These are phyloP conservation scores for Intellagama lesueurii DNA, from an alignment of 2,797 vertebrate genomes.

Conservation along the genomic window DNA sequence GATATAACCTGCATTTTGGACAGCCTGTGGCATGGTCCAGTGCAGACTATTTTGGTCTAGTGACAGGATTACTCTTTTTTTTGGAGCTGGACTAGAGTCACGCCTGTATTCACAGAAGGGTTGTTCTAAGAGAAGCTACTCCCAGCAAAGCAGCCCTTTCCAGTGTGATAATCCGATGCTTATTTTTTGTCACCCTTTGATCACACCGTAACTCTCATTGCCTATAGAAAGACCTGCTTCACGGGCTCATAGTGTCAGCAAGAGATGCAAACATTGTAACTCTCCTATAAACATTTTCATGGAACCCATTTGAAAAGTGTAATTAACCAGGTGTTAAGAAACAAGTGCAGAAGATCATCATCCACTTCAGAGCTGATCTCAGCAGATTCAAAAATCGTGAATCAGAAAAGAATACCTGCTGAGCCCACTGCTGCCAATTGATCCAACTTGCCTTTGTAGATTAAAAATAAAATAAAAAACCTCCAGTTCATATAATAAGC, in stretches of 20 bases:
- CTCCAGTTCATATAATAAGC: constrained; percentile 23
- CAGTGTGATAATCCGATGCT: no score
- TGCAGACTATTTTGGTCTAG: no score
- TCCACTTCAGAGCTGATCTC: background rate
- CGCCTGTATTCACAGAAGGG: no score
- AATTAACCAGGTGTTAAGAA: background rate
- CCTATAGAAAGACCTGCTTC: background rate
- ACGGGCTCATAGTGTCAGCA: background rate
- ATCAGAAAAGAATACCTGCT: background rate
- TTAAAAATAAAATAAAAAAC: background rate
- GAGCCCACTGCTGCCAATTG: constrained; percentile 17
- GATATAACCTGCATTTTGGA: no score
- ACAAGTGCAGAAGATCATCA: background rate
- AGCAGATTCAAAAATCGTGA: background rate
- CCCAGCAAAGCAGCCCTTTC: no score
- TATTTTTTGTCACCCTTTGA: no score
- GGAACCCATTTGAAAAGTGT: background rate
- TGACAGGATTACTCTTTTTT: no score
- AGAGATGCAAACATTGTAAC: background rate
- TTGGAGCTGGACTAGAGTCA: no score
- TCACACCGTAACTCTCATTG: background rate
- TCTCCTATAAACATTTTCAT: background rate
- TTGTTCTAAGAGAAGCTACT: no score
- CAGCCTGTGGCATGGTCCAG: no score
- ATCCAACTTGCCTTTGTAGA: constrained; percentile 41